Percentiles rank a stretch among this genome's conserved stretches.
Conservation (phyloP, 2,113 vertebrate species). For the Crotophaga sulcirostris region DNA sequence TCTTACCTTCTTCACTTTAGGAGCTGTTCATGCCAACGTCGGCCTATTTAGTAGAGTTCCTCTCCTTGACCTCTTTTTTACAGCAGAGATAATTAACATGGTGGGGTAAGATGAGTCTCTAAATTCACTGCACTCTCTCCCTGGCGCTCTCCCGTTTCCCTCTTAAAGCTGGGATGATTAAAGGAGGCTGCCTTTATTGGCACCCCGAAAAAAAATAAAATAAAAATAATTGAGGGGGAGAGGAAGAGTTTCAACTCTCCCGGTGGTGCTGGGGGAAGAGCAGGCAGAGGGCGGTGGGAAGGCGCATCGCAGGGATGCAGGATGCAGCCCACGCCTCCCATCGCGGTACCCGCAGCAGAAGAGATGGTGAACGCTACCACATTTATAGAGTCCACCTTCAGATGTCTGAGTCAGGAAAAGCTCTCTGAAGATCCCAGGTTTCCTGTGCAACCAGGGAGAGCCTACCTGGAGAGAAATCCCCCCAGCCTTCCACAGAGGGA, state of each 20-base stretch:
- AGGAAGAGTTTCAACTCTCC: constrained; percentile 15
- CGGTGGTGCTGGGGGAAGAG: not conserved
- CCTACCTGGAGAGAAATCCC: not conserved
- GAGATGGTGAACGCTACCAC: not conserved
- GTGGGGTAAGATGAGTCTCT: constrained; percentile 72
- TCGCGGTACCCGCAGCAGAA: not conserved
- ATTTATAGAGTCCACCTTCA: not conserved
- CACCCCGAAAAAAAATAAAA: constrained; percentile 44
- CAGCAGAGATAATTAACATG: constrained; percentile 72
- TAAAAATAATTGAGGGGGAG: constrained; percentile 63
- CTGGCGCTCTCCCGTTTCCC: constrained; percentile 39
- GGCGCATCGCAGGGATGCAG: not conserved
- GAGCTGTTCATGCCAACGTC: constrained; percentile 65
- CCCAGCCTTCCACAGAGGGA: rapidly evolving
- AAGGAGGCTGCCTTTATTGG: constrained; percentile 42
- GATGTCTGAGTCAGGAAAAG: rapidly evolving
- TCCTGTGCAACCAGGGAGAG: not conserved
- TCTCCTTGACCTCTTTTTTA: constrained; percentile 70
- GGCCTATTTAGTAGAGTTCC: constrained; percentile 74
- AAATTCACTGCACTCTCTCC: constrained; percentile 71
- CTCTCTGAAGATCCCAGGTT: not conserved
- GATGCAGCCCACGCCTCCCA: not conserved
- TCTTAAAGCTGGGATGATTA: constrained; percentile 45
- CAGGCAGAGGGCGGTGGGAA: not conserved
- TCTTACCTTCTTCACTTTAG: constrained; percentile 67